Base-by-base conservation (phyloP, 2,888 invertebrate genomes). In the Apodemia mormo region DNA sequence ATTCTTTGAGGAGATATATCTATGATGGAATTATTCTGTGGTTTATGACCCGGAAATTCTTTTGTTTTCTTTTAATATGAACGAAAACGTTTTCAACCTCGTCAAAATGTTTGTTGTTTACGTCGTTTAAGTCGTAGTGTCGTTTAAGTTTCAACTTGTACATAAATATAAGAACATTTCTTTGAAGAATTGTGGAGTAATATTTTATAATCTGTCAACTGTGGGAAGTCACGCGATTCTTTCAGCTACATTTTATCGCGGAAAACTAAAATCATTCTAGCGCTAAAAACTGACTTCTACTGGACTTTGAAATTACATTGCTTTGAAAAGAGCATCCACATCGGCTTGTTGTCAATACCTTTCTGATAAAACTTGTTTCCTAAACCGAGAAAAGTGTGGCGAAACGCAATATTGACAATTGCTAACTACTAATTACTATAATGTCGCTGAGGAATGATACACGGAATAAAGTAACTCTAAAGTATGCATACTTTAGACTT, bases 131-230 rank as follows among this genome's bases (percentile, higher is more conserved):
- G n/a, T n/a, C n/a, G n/a, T n/a, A n/a, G n/a, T n/a, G n/a, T n/a
- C n/a, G n/a, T 14, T 22, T 7, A 52, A 52, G 52, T 52, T 52
- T 52, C 52, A 52, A 14, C 1, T 52, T 52, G 52, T 52, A n/a
- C n/a, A 52, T 52, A 52, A 52, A 7, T 52, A 22, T 7, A 52
- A 52, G n/a, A 52, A 52, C 5, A n/a, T 52, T 52, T 52, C n/a
- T 52, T 52, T 52, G 52, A 52, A 52, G 52, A 52, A n/a, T 1
- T 52, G 22, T 22, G 7, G 52, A 22, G n/a, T 52, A 52, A 52
- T 52, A 52, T 52, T 52, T 52, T 52, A 52, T 22, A 52, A 52
- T 22, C 52, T 52, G 52, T 52, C 52, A 52, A 52, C 52, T 52
- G 52, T 22, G n/a, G 7, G 52, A 52, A 52, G 52, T 52, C 52